phyloP scores from a whole-genome alignment of 2,888 invertebrate genomes.

The Kuschelorhynchus macadamiae region DNA sequence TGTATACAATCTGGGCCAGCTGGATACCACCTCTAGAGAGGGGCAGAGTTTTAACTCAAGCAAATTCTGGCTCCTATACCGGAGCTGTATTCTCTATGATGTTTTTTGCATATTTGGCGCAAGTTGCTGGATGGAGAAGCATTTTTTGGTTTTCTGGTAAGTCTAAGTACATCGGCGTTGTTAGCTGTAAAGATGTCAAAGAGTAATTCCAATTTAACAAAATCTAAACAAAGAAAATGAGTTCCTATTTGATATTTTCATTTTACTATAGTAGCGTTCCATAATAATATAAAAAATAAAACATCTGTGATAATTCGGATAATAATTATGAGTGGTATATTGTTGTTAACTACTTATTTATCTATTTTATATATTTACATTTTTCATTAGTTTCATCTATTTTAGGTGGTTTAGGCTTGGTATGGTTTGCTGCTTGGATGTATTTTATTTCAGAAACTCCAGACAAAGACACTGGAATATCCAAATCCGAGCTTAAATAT shows the following conservation, averaged over 20 bases:
- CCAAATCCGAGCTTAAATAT: slow-evolving; percentile 80
- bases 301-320: no score
- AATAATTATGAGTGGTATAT: no score
- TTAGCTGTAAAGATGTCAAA: no score
- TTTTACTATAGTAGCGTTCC: no score
- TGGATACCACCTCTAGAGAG: slow-evolving; percentile 89
- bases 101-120: slow-evolving; percentile 79
- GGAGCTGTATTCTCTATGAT: slow-evolving; percentile 89
- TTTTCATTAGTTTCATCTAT: no score
- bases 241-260: no score
- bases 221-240: no score
- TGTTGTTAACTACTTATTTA: no score
- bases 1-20: slow-evolving; percentile 65
- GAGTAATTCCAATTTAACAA: no score
- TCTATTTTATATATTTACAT: no score
- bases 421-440: slow-evolving; percentile 83
- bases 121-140: slow-evolving; percentile 82
- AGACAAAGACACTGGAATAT: slow-evolving; percentile 80
- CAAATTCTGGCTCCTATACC: slow-evolving; percentile 87
- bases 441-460: slow-evolving; percentile 81
- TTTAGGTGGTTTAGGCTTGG: slow-evolving; percentile 75
- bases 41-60: slow-evolving; percentile 83
- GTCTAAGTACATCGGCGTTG: no score
- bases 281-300: no score
- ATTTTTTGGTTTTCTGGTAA: slow-evolving; percentile 81